These are phyloP conservation scores for Chiroxiphia lanceolata DNA, from an alignment of 2,797 vertebrate species.

Conservation along the genomic window DNA sequence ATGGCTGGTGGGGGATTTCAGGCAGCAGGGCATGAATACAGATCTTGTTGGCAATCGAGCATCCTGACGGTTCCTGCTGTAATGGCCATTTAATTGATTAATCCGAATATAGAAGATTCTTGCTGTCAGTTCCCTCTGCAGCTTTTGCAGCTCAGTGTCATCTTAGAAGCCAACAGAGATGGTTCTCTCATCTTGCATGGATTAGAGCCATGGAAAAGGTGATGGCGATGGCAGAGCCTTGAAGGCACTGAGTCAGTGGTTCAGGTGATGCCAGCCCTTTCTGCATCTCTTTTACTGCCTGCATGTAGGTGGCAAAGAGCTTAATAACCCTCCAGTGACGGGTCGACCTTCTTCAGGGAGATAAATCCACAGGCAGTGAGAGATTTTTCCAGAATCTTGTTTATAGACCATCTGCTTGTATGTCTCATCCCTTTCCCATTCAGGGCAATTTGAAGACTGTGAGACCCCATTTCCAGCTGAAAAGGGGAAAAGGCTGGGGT, in stretches of 20 bases:
- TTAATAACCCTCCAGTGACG: accelerated
- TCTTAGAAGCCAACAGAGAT: not conserved
- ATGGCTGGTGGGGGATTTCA: not conserved
- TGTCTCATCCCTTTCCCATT: not conserved
- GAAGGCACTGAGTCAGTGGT: not conserved
- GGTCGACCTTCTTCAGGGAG: not conserved
- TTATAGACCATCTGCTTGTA: not conserved
- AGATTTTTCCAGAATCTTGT: not conserved
- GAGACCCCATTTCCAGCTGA: not conserved
- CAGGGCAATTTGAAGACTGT: not conserved
- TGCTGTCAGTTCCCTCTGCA: not conserved
- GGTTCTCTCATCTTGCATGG: not conserved
- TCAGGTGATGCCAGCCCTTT: not conserved
- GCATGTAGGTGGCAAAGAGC: not conserved
- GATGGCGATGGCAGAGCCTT: not conserved
- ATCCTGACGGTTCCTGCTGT: not conserved
- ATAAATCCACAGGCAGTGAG: not conserved
- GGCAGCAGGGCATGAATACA: not conserved
- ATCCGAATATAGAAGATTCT: not conserved
- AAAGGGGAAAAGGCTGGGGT: not conserved
- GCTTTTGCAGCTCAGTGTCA: not conserved
- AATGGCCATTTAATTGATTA: constrained; percentile 1
- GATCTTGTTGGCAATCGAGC: not conserved
- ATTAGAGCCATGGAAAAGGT: not conserved
- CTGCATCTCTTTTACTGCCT: not conserved